Evolutionary conservation across 2,113 vertebrate species (phyloP).

Genomic region (Halichoeres trimaculatus): DNA sequence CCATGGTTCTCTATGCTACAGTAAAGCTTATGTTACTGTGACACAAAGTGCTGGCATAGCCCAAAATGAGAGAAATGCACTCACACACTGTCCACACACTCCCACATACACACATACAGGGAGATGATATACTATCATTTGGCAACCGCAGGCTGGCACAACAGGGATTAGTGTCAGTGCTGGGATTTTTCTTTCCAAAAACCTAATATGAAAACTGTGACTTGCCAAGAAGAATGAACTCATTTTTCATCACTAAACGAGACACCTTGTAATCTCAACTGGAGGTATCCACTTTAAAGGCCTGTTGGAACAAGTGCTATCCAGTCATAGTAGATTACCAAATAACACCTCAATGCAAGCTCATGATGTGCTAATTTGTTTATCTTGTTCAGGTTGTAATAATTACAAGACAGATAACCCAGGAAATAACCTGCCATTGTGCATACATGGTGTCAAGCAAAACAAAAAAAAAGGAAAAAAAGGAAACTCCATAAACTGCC

Average conservation of each 20-base stretch:
- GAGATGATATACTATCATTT: slow-evolving; percentile 74
- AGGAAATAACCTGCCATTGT: neutral
- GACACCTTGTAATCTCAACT: slow-evolving; percentile 61
- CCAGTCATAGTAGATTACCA: slow-evolving; percentile 51
- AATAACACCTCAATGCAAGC: slow-evolving; percentile 43
- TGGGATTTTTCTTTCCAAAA: slow-evolving; percentile 58
- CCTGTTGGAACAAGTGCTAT: slow-evolving; percentile 60
- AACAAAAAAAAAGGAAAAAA: no score
- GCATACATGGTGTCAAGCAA: neutral
- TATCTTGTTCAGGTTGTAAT: slow-evolving; percentile 25
- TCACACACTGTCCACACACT: slow-evolving; percentile 11
- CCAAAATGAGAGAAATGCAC: slow-evolving; percentile 66
- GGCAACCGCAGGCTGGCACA: slow-evolving; percentile 75
- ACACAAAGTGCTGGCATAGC: slow-evolving; percentile 71
- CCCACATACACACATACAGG: slow-evolving; percentile 13
- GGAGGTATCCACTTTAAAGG: slow-evolving; percentile 64
- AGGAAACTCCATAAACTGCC: no score
- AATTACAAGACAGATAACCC: slow-evolving; percentile 20
- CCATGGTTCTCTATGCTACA: slow-evolving; percentile 64
- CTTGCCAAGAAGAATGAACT: slow-evolving; percentile 60
- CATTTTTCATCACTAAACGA: slow-evolving; percentile 65
- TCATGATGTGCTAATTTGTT: slow-evolving; percentile 56
- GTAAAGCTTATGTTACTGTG: slow-evolving; percentile 75
- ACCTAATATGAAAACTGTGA: slow-evolving; percentile 65
- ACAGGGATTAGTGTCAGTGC: slow-evolving; percentile 71